These are phyloP conservation scores for Syngnathoides biaculeatus DNA, from an alignment of 2,113 vertebrate genomes.

Conservation along the genomic window DNA sequence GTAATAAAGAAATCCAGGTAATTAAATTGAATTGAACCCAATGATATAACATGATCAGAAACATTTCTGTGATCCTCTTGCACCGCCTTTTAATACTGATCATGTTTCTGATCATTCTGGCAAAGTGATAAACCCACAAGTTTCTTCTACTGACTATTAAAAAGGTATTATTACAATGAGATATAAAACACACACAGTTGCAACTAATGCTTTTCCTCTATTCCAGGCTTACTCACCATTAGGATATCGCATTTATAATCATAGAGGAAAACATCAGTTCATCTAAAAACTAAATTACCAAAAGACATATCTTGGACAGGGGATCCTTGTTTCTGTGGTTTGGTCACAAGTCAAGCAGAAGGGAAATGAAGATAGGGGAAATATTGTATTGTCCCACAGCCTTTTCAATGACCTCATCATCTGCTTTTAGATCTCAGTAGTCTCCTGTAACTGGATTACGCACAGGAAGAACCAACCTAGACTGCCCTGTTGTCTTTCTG, in stretches of 20 bases:
- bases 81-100: too few relatives aligned
- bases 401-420: constrained; percentile 49
- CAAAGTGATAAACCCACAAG: neutral
- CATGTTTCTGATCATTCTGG: too few relatives aligned
- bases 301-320: neutral
- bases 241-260: neutral
- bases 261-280: neutral
- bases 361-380: constrained; percentile 21
- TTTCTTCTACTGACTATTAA: constrained; percentile 13
- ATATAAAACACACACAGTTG: constrained; percentile 7
- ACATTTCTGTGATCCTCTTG: too few relatives aligned
- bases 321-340: neutral
- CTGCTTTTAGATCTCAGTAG: constrained; percentile 45
- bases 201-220: constrained; percentile 24
- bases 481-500: constrained; percentile 22
- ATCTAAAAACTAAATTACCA: neutral
- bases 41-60: too few relatives aligned
- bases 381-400: constrained; percentile 23
- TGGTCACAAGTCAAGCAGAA: neutral
- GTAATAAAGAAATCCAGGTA: neutral
- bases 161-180: constrained; percentile 7
- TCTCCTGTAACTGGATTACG: constrained; percentile 60
- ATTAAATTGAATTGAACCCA: too few relatives aligned
- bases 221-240: constrained; percentile 16
- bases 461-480: constrained; percentile 31